Evolutionary conservation across 1,140 invertebrate species (phyloP), one percentile per base, ranked within the genome.

Genomic region (Druon quercuslanigerum): DNA sequence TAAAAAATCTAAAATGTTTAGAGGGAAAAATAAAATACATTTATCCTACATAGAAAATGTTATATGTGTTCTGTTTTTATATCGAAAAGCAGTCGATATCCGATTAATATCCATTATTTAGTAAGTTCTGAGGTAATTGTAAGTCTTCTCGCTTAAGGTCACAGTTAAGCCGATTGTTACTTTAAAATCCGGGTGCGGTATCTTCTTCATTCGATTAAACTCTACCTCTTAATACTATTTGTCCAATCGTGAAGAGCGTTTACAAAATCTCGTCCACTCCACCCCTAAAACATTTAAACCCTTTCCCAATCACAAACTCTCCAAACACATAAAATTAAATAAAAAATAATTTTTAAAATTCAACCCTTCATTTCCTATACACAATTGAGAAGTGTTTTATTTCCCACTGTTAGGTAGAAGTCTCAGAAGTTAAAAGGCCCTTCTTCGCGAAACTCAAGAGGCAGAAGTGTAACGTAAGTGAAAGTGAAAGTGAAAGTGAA

Each of bases 101-200:
- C n/a, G 25, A 40, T 66, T 40, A 33, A 40, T 66, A 40, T 16
- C 16, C 13, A 11, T 4, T 20, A 66, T 40, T 66, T 66, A 66
- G 60, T 73, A 82, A 83, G 75, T 80, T 84, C 82, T 80, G 54
- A 80, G 66, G 40, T 73, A 7, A 70, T 84, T 78, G 72, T 84
- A 84, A 80, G 85, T 84, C 86, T 88, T 88, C 88, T 70, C 71
- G 82, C 82, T 82, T 85, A 87, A 89, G 89, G 89, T 89, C 89
- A 90, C 83, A 88, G 88, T 83, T 86, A 88, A 90, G 84, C 85
- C 82, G 82, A 88, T 90, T 88, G 87, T 84, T 82, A 80, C 78
- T 80, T 84, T 46, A 9, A n/a, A 9, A 84, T 82, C 79, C 79
- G 75, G 79, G 75, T 82, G 78, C 74, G 80, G 78, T 76, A 79